Percentiles rank a stretch among this genome's conserved stretches.
These are phyloP conservation scores for Zosterops hypoxanthus DNA, from an alignment of 2,113 vertebrate species.

Conservation along the genomic window DNA sequence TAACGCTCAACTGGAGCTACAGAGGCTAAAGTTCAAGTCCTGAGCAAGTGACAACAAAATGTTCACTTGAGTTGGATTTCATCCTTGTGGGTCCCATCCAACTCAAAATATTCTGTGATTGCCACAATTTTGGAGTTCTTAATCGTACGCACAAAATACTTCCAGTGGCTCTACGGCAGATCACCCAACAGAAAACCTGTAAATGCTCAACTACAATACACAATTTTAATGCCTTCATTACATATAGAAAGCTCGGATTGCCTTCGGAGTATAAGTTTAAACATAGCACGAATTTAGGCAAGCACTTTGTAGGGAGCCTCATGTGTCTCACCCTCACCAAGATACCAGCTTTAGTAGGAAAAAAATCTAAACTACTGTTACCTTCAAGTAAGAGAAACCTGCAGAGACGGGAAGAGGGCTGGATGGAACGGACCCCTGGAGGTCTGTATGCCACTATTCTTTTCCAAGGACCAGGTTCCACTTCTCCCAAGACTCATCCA, in stretches of 20 bases:
- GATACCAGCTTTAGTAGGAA: background rate
- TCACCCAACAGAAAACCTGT: background rate
- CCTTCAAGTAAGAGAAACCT: background rate
- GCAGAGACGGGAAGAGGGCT: background rate
- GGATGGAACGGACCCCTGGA: background rate
- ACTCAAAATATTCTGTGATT: background rate
- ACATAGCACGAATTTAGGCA: background rate
- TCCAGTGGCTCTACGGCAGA: background rate
- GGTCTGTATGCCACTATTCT: background rate
- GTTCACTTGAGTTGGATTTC: background rate
- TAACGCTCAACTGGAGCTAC: fast-evolving
- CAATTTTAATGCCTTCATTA: background rate
- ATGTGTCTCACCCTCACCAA: background rate
- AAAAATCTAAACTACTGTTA: background rate
- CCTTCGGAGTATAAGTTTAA: background rate
- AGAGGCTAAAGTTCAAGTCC: background rate
- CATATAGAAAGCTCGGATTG: background rate
- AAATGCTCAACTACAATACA: background rate
- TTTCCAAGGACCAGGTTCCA: background rate
- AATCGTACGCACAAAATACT: background rate
- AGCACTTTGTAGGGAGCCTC: background rate
- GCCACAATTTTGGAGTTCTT: background rate
- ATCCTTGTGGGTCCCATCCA: background rate
- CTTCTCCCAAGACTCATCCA: background rate
- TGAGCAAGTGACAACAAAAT: background rate